Evolutionary conservation across 2,888 invertebrate species (phyloP).

Genomic region (Agrochola lychnidis): DNA sequence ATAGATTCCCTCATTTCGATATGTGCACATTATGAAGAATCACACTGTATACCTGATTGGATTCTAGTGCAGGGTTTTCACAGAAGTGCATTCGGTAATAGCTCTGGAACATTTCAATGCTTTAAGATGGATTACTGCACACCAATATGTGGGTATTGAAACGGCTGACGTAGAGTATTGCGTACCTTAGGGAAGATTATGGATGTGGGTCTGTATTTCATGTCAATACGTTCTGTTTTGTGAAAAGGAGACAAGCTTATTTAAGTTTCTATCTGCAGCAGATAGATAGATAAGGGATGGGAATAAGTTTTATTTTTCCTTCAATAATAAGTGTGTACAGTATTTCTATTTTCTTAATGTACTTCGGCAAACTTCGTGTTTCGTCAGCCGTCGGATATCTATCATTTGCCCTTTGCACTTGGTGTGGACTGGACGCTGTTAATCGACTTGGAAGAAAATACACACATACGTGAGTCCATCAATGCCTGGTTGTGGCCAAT

Average conservation of each 20-base stretch:
- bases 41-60: not conserved
- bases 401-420: too few relatives aligned
- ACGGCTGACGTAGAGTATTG: constrained; percentile 5
- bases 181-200: not conserved
- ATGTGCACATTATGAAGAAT: too few relatives aligned
- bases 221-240: not conserved
- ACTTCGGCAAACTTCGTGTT: too few relatives aligned
- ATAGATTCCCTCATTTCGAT: too few relatives aligned
- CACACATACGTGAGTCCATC: too few relatives aligned
- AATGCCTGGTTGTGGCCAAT: too few relatives aligned
- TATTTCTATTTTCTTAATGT: too few relatives aligned
- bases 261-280: not conserved
- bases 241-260: not conserved
- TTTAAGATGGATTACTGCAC: constrained; percentile 6
- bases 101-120: constrained; percentile 16
- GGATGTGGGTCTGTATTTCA: not conserved
- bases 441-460: too few relatives aligned
- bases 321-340: too few relatives aligned
- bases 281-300: not conserved
- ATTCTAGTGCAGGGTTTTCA: constrained; percentile 17
- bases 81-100: not conserved
- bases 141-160: not conserved
- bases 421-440: too few relatives aligned
- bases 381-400: too few relatives aligned
- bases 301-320: not conserved